A percentile compares a stretch with the other conserved stretches of the same genome.
phyloP scores from a whole-genome alignment of 2,888 invertebrate genomes.

The Tillus elongatus region DNA sequence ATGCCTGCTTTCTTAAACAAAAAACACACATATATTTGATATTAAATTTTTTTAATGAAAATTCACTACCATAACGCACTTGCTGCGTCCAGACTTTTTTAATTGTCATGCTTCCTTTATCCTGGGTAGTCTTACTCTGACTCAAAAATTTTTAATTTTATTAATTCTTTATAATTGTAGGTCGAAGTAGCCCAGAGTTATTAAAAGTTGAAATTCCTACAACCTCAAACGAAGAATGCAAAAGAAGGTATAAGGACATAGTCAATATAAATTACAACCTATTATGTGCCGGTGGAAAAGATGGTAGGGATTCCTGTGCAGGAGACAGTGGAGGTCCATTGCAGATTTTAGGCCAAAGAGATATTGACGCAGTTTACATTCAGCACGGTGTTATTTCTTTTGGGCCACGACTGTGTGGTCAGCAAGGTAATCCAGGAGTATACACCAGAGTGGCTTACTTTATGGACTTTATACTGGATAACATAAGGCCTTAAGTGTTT shows the following conservation, averaged over 20 bases:
- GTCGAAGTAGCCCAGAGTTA: slow-evolving; percentile 29
- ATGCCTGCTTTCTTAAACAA: too few relatives aligned
- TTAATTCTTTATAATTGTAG: not conserved
- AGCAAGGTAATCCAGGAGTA: slow-evolving; percentile 53
- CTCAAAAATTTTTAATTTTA: slow-evolving; percentile 6
- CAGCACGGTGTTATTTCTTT: slow-evolving; percentile 48
- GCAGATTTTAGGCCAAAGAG: slow-evolving; percentile 32
- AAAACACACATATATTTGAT: too few relatives aligned
- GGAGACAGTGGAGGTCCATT: slow-evolving; percentile 65
- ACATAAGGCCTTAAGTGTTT: slow-evolving; percentile 34
- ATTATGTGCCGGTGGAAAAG: slow-evolving; percentile 56
- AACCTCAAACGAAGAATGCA: slow-evolving; percentile 35
- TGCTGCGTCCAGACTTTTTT: too few relatives aligned
- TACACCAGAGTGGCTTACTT: slow-evolving; percentile 56
- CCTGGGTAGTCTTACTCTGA: too few relatives aligned
- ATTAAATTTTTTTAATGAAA: too few relatives aligned
- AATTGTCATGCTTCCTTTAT: too few relatives aligned
- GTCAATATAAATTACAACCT: slow-evolving; percentile 36
- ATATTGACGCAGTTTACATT: slow-evolving; percentile 41
- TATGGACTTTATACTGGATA: slow-evolving; percentile 53
- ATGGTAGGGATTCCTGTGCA: slow-evolving; percentile 52
- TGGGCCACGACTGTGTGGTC: slow-evolving; percentile 39
- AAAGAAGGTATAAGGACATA: slow-evolving; percentile 25
- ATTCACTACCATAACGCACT: too few relatives aligned
- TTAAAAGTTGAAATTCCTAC: slow-evolving; percentile 41